Evolutionary conservation across 2,888 invertebrate species (phyloP), one percentile per base, ranked within the genome.

Genomic region (Caenorhabditis macrosperma): DNA sequence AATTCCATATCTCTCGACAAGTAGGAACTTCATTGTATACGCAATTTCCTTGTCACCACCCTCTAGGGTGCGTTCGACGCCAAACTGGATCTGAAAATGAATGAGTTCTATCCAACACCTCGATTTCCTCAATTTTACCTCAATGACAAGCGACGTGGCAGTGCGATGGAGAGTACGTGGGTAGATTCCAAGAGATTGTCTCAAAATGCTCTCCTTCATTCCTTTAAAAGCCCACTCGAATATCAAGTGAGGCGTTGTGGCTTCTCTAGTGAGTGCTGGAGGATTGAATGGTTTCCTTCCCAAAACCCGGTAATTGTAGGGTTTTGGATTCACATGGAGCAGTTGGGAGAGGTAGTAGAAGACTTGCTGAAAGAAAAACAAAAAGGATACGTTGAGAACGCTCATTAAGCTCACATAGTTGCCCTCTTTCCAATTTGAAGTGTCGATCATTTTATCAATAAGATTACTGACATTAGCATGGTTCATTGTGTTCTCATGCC

Each of bases 361-460:
- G 0, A 55, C 55, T 81, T 81, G 81, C 81, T 81, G 67, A 44
- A 77, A 38, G 2, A n/a, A 41, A 26, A 1, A 5, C 12, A 20
- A 33, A 6, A n/a, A n/a, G n/a, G n/a, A 12, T 48, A 35, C 35
- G 9, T 28, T 33, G 17, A 46, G 17, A 1, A 24, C 10, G 17
- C 26, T 38, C 63, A 57, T n/a, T 12, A 15, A 9, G 3, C 44
- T 17, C 10, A 74, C 74, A 50, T 57, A 81, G 6, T 81, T 63
- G 24, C 76, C 76, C 15, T 81, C 81, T 20, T 81, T 81, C 81
- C 81, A 81, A 26, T 81, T 81, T 5, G 67, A 67, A 4, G 63
- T 30, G 52, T 81, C 76, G 22, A 81, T 77, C 76, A 76, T 81
- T 15, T 33, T 54, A 22, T 81, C 76, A 1, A 76, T 24, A 30